These are phyloP conservation scores for Morpho helenor DNA, from an alignment of 2,888 invertebrate species.

Conservation along the genomic window DNA sequence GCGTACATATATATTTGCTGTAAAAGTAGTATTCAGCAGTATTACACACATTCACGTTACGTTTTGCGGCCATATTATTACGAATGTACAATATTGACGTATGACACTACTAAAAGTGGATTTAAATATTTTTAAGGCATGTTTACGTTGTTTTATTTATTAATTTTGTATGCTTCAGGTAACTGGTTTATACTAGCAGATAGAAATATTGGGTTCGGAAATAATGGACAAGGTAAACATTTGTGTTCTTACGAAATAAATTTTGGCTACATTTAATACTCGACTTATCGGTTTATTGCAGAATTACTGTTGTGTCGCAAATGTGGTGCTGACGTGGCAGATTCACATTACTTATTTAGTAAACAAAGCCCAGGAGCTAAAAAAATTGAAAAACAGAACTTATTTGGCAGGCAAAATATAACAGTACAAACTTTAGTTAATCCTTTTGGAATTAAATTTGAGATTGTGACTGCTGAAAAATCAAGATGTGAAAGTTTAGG, in stretches of 20 bases:
- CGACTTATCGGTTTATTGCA: slow-evolving; percentile 37
- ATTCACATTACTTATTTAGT: slow-evolving; percentile 72
- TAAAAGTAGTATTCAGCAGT: too few species aligned
- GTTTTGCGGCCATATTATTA: too few species aligned
- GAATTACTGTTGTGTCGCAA: slow-evolving; percentile 78
- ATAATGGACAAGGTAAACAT: slow-evolving; percentile 31
- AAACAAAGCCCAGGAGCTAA: slow-evolving; percentile 71
- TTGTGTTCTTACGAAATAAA: neutral
- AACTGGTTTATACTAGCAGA: slow-evolving; percentile 37
- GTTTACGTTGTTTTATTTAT: slow-evolving; percentile 45
- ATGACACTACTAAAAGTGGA: neutral
- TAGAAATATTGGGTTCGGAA: slow-evolving; percentile 23
- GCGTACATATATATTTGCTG: too few species aligned
- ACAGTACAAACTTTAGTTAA: slow-evolving; percentile 78
- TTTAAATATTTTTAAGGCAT: slow-evolving; percentile 38
- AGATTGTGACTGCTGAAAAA: slow-evolving; percentile 71
- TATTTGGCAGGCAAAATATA: slow-evolving; percentile 75
- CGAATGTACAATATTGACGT: neutral
- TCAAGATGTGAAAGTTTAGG: slow-evolving; percentile 76
- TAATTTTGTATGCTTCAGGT: slow-evolving; percentile 36
- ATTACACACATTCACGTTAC: too few species aligned
- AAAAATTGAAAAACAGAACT: slow-evolving; percentile 64
- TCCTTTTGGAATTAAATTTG: slow-evolving; percentile 75
- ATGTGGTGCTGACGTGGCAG: slow-evolving; percentile 79
- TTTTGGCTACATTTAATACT: too few species aligned